Evolutionary conservation across 2,888 invertebrate genomes (phyloP).

Genomic region (Dryobota labecula): DNA sequence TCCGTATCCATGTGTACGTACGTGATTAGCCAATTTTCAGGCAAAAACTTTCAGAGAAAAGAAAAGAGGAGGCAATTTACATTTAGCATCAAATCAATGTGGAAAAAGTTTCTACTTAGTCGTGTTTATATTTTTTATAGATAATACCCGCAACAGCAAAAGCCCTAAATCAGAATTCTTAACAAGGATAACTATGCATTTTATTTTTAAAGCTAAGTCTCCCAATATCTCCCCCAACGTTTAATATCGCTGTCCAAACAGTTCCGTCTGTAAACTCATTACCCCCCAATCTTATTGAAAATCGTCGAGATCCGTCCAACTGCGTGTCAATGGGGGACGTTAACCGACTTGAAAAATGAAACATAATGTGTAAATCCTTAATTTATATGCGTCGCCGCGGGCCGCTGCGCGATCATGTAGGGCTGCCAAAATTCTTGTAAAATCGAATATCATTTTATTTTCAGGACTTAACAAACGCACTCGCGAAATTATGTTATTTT

Average conservation of each 20-base stretch:
- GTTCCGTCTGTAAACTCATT: conserved; percentile 44
- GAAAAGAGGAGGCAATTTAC: too few species aligned
- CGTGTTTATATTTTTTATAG: too few species aligned
- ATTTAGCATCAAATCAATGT: too few species aligned
- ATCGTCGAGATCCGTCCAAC: conserved; percentile 45
- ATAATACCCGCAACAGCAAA: too few species aligned
- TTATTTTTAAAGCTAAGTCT: neutral
- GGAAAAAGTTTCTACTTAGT: too few species aligned
- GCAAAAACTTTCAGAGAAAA: too few species aligned
- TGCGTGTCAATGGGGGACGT: conserved; percentile 62
- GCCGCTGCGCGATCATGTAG: conserved; percentile 70
- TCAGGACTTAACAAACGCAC: neutral
- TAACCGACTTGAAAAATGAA: conserved; percentile 88
- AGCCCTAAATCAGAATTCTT: neutral
- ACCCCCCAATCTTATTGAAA: conserved; percentile 44
- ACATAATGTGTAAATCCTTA: conserved; percentile 89
- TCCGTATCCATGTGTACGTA: too few species aligned
- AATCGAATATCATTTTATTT: neutral
- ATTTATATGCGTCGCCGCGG: conserved; percentile 89
- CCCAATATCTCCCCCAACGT: neutral
- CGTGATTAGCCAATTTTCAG: too few species aligned
- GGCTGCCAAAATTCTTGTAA: conserved; percentile 68
- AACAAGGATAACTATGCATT: too few species aligned
- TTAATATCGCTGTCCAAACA: conserved; percentile 45
- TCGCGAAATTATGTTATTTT: too few species aligned